Evolutionary conservation across 92 coral and sea anemone genomes (phyloP), one percentile per base, ranked within the genome.

Genomic region (Heliopora coerulea): DNA sequence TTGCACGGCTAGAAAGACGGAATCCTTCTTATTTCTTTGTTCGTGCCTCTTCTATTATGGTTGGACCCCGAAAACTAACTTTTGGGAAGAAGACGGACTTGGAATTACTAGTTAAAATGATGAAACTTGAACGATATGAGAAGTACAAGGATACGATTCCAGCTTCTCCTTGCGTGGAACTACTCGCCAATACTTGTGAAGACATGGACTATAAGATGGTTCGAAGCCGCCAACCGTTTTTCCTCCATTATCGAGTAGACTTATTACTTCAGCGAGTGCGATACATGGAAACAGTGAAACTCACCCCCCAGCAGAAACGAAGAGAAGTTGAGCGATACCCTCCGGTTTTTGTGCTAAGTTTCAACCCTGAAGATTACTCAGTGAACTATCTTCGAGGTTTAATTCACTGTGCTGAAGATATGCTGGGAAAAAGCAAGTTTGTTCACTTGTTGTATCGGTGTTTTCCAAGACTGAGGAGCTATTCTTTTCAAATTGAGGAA

Each of bases 201-300:
- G 77, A 70, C 27, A 70, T 70, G 62, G 77, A 70, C 28, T 70
- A 70, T 52, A 70, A 70, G 42, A 70, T 70, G 77, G 52, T 70
- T 0, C 62, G 77, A 54, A 32, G 21, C 24, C 3, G 32, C 42
- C 77, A 70, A 21, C 77, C 77, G 13, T 70, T 52, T 24, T 70
- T 70, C 35, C 77, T 70, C 11, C 56, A 70, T 23, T 70, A 70
- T 25, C 39, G 77, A 13, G 62, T 70, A 8, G 77, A 70, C 10
- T 54, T 70, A 58, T 54, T 70, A 39, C 39, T 28, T 19, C 77
- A 70, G 21, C 77, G 77, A 0, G 77, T 70, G 0, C 39, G 58
- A 18, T 70, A 26, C 13, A 29, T 70, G 62, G 77, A 70, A 70
- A 41, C 56, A 19, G n/a, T 33, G 34, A 70, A 70, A 52, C 63